A percentile compares a stretch with the other conserved stretches of the same genome.
phyloP scores from a whole-genome alignment of 2,797 vertebrate species.

The Sphaeramia orbicularis region DNA sequence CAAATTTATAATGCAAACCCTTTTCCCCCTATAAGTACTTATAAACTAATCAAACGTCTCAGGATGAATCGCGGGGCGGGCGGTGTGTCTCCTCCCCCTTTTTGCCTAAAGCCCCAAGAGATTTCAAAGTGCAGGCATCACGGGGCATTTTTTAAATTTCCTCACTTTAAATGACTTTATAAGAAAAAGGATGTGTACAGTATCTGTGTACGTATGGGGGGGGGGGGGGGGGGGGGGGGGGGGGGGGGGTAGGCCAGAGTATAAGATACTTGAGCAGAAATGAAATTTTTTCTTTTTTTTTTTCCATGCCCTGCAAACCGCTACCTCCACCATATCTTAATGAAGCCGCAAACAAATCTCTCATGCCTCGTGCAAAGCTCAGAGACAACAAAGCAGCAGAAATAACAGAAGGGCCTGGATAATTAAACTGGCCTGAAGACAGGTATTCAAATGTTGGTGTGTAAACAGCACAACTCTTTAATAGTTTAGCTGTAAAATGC shows the following conservation, averaged over 20 bases:
- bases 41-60: constrained; percentile 83
- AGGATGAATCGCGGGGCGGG: constrained; percentile 77
- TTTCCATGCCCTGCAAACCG: constrained; percentile 57
- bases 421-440: constrained; percentile 91
- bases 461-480: constrained; percentile 90
- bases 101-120: constrained; percentile 79
- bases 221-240: constrained; percentile 55
- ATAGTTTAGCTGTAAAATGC: constrained; percentile 90
- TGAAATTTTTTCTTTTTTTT: constrained; percentile 44
- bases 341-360: constrained; percentile 87
- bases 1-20: constrained; percentile 83
- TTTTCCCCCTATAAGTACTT: constrained; percentile 70
- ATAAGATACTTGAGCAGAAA: constrained; percentile 75
- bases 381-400: constrained; percentile 86
- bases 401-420: constrained; percentile 89
- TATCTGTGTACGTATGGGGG: constrained; percentile 74
- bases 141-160: constrained; percentile 81
- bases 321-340: constrained; percentile 83
- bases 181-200: constrained; percentile 78
- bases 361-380: constrained; percentile 79
- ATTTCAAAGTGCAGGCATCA: constrained; percentile 86
- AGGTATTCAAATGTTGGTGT: constrained; percentile 90
- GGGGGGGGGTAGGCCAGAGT: constrained; percentile 59
- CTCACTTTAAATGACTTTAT: constrained; percentile 85
- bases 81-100: constrained; percentile 62